Base-by-base conservation (phyloP, 2,113 vertebrate genomes). In the Ursus arctos region DNA sequence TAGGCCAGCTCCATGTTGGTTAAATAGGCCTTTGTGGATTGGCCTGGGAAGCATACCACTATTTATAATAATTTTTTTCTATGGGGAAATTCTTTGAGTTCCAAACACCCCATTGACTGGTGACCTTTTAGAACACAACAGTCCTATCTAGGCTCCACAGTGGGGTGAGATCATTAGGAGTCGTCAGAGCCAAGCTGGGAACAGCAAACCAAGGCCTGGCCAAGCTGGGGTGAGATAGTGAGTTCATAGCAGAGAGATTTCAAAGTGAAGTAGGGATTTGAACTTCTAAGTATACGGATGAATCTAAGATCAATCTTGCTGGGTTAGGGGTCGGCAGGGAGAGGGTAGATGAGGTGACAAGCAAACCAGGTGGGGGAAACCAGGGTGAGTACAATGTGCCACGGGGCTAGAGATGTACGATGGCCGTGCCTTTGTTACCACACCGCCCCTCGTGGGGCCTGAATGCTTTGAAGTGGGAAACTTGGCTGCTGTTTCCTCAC, bases 111-210 rank as follows among this genome's bases (percentile, higher is more conserved):
- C 94, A 96, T 96, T 97, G 97, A 98, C 96, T 87, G 74, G 61
- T 97, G 97, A 98, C 97, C 96, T 98, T 97, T 97, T 47, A 79
- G 94, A 98, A 96, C 63, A 97, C 94, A 97, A 47, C 94, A 87
- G 90, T 93, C 79, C 92, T 88, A 65, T 97, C 96, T 82, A 59
- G 77, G 72, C 77, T 65, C 49, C 7, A 28, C 67, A 67, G 92
- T 89, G 61, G 95, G 79, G 77, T 98, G 97, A 97, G 96, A 91
- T 98, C 97, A 97, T 59, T 77, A 88, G 72, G 28, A 74, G 55
- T 95, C 91, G 67, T 95, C 53, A 31, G 71, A 96, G 95, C 88
- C 97, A 97, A 59, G 86, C 49, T 83, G 84, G 81, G 61, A 92
- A 88, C 8, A 67, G 71, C 57, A 91, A 85, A 85, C 53, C 53